A percentile compares a stretch with the other conserved stretches of the same genome.
Evolutionary conservation across 2,113 vertebrate species (phyloP).

Genomic region (Merops nubicus): DNA sequence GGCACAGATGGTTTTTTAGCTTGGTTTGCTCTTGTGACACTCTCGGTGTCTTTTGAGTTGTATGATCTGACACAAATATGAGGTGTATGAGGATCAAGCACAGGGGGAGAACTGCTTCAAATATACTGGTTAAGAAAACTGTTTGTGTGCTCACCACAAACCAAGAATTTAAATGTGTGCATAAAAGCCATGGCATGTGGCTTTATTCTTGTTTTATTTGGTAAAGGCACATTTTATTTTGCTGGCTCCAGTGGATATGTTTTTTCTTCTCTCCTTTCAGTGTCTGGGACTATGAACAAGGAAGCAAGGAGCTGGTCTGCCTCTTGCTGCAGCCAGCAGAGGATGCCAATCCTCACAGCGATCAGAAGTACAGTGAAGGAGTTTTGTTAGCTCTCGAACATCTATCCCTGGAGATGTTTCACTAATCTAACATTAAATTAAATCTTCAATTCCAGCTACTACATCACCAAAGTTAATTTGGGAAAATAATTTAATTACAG

Average conservation of each 20-base stretch:
- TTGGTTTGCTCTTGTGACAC: neutral
- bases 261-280: neutral
- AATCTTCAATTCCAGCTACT: constrained; percentile 57
- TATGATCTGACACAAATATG: neutral
- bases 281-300: neutral
- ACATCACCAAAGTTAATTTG: constrained; percentile 62
- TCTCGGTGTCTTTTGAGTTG: fast-evolving
- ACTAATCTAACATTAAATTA: constrained; percentile 64
- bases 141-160: neutral
- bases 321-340: neutral
- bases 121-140: neutral
- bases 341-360: neutral
- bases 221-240: neutral
- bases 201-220: neutral
- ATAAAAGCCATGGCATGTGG: fast-evolving
- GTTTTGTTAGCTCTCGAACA: neutral
- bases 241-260: neutral
- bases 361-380: neutral
- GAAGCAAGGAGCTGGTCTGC: neutral
- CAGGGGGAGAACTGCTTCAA: neutral
- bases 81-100: neutral
- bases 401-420: constrained; percentile 26
- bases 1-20: neutral
- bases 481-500: constrained; percentile 71
- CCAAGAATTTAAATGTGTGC: neutral